Evolutionary conservation across 2,888 invertebrate species (phyloP).

Genomic region (Pheosia tremula): DNA sequence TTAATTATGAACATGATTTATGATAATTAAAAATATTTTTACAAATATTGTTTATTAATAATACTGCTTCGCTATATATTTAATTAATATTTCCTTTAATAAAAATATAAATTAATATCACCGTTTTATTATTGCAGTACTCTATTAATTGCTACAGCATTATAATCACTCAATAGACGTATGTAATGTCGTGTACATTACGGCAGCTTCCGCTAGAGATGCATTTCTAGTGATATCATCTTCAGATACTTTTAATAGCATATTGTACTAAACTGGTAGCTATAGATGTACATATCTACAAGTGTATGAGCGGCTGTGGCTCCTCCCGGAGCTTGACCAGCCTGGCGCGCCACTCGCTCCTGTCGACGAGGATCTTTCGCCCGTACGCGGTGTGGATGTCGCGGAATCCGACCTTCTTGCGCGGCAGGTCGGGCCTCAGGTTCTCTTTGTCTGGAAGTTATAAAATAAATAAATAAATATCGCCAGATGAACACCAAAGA

Average conservation of each 20-base stretch:
- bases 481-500: too few species aligned
- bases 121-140: too few species aligned
- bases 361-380: conserved; percentile 86
- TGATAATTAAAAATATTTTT: background rate
- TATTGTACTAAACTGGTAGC: too few species aligned
- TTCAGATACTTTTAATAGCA: too few species aligned
- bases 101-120: background rate
- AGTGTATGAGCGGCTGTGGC: conserved; percentile 60
- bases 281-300: conserved; percentile 36
- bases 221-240: too few species aligned
- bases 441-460: conserved; percentile 70
- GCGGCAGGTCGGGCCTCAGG: conserved; percentile 68
- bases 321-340: conserved; percentile 57
- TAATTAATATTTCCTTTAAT: background rate
- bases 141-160: too few species aligned
- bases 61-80: background rate
- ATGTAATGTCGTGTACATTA: too few species aligned
- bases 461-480: too few species aligned
- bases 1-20: too few species aligned
- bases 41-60: background rate
- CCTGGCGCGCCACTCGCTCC: conserved; percentile 87
- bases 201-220: too few species aligned
- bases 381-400: conserved; percentile 89
- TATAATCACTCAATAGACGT: too few species aligned
- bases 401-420: conserved; percentile 86